These are phyloP conservation scores for Petrocephalus zakoni DNA, from an alignment of 2,113 vertebrate genomes.

Conservation along the genomic window DNA sequence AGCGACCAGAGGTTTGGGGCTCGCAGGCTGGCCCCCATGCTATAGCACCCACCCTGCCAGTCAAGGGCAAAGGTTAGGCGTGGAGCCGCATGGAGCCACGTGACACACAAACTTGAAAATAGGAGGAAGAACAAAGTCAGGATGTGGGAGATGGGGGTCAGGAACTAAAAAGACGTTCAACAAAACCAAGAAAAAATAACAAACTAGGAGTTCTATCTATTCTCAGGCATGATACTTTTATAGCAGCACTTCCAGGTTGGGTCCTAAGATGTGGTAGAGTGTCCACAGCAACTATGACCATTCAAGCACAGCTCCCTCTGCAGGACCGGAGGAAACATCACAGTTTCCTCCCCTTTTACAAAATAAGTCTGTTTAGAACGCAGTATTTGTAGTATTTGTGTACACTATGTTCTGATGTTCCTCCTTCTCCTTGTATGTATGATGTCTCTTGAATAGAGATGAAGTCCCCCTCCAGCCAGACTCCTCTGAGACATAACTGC, in stretches of 20 bases:
- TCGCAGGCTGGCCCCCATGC: background rate
- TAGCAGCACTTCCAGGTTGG: background rate
- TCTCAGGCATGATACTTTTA: background rate
- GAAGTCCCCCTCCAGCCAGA: background rate
- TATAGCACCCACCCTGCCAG: background rate
- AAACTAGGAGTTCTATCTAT: background rate
- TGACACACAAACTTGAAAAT: too few relatives aligned
- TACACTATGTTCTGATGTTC: background rate
- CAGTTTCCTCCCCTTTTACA: background rate
- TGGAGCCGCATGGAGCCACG: background rate
- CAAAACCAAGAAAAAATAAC: background rate
- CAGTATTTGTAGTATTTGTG: background rate
- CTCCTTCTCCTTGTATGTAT: background rate
- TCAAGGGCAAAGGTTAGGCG: background rate
- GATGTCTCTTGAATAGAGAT: background rate
- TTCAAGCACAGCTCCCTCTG: background rate
- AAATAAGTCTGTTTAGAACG: background rate
- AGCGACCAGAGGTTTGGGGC: background rate
- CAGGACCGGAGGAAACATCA: background rate
- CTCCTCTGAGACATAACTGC: background rate
- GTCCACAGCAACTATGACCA: background rate
- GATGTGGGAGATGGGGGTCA: background rate
- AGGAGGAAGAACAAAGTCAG: background rate
- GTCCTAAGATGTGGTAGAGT: background rate
- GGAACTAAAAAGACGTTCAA: background rate